These are phyloP conservation scores for Bombus balteatus DNA, from an alignment of 1,140 invertebrate species.

Conservation along the genomic window DNA sequence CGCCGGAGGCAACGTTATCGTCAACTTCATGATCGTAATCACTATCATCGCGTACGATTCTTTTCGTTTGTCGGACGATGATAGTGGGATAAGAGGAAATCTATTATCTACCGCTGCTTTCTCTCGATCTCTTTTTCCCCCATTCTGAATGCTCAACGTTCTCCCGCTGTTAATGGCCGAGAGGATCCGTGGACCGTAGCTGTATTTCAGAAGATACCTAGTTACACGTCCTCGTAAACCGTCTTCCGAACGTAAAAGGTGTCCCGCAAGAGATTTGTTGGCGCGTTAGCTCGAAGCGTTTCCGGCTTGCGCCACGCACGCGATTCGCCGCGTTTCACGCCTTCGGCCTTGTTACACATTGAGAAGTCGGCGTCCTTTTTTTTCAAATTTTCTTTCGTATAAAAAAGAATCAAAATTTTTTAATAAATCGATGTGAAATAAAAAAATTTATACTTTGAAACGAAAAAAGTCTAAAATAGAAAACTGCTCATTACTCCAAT, in stretches of 20 bases:
- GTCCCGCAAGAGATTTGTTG: conserved; percentile 60
- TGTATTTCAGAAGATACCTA: conserved; percentile 57
- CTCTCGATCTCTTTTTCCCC: background rate
- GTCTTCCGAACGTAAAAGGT: conserved; percentile 58
- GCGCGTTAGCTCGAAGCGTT: conserved; percentile 56
- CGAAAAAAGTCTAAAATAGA: too few species aligned
- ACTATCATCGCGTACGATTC: background rate
- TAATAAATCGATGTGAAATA: too few species aligned
- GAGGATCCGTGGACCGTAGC: conserved; percentile 13
- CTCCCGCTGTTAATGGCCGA: conserved; percentile 21
- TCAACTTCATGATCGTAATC: conserved; percentile 17
- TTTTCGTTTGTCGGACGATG: background rate
- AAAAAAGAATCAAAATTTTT: too few species aligned
- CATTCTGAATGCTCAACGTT: background rate
- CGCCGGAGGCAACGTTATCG: background rate
- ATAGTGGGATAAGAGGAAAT: conserved; percentile 18
- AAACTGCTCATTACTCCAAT: too few species aligned
- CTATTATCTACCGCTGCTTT: conserved; percentile 20
- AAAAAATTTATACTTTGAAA: too few species aligned
- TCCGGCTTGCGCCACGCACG: conserved; percentile 48
- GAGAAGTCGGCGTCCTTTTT: conserved; percentile 11
- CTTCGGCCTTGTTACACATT: conserved; percentile 45
- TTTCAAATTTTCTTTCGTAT: background rate
- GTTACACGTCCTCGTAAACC: conserved; percentile 46
- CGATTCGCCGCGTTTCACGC: conserved; percentile 38